These are phyloP conservation scores for Leucosticte australis DNA, from an alignment of 2,113 vertebrate species.

Conservation along the genomic window DNA sequence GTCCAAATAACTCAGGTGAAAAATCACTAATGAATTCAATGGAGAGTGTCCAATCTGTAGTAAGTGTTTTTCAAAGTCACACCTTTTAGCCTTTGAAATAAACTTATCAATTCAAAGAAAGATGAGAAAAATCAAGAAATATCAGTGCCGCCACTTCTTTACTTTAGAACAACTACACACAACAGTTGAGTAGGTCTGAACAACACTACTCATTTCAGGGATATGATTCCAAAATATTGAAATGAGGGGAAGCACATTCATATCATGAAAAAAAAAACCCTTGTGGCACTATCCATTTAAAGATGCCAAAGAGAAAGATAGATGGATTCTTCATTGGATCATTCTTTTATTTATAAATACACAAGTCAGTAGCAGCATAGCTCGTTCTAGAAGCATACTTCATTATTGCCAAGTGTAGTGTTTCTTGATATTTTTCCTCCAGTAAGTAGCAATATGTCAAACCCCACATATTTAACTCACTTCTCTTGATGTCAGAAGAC, in stretches of 20 bases:
- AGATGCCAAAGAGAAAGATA: conserved; percentile 1
- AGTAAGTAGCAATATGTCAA: conserved; percentile 21
- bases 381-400: conserved; percentile 28
- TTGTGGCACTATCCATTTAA: neutral
- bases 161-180: neutral
- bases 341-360: conserved; percentile 50
- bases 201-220: neutral
- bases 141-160: neutral
- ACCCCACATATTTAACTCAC: neutral
- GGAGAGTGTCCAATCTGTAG: neutral
- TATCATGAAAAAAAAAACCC: neutral
- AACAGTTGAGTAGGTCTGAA: neutral
- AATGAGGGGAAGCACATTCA: neutral
- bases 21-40: neutral
- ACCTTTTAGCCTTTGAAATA: neutral
- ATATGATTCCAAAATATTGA: neutral
- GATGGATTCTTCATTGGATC: neutral
- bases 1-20: neutral
- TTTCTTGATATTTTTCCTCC: conserved; percentile 7
- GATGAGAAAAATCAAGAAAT: neutral
- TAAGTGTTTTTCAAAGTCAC: neutral
- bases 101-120: neutral
- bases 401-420: conserved; percentile 36
- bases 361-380: conserved; percentile 24
- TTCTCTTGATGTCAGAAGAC: conserved; percentile 27